These are phyloP conservation scores for Dynastes tityus DNA, from an alignment of 2,888 invertebrate species.

Conservation along the genomic window DNA sequence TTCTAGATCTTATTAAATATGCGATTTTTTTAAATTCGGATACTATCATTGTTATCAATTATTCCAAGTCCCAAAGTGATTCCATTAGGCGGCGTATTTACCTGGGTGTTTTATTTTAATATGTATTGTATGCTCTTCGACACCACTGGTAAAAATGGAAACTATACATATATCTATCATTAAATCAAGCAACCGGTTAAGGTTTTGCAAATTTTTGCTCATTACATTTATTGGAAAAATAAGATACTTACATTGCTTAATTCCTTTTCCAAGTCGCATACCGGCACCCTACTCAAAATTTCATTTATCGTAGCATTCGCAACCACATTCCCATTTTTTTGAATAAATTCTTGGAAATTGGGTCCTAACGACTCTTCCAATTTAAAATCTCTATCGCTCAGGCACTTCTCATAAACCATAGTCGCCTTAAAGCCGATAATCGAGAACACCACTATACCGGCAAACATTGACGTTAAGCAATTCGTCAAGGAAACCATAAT, in stretches of 20 bases:
- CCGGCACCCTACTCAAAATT: slow-evolving; percentile 76
- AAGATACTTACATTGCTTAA: slow-evolving; percentile 84
- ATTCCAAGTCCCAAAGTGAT: too few species aligned
- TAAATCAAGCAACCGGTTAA: too few species aligned
- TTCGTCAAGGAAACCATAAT: slow-evolving; percentile 94
- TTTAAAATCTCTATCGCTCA: slow-evolving; percentile 77
- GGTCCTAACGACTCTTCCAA: slow-evolving; percentile 74
- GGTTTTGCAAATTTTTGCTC: too few species aligned
- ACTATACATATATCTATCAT: too few species aligned
- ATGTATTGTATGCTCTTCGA: too few species aligned
- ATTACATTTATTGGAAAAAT: too few species aligned
- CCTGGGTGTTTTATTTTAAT: too few species aligned
- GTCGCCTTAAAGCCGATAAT: slow-evolving; percentile 95
- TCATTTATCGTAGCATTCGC: slow-evolving; percentile 73
- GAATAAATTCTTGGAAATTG: slow-evolving; percentile 69
- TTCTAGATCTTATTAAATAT: too few species aligned
- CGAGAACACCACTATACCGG: slow-evolving; percentile 96
- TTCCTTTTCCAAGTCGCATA: slow-evolving; percentile 89
- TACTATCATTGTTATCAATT: too few species aligned
- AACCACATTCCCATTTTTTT: slow-evolving; percentile 75
- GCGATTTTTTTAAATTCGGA: too few species aligned
- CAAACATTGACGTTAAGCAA: slow-evolving; percentile 96
- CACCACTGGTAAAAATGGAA: too few species aligned
- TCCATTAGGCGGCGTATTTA: too few species aligned
- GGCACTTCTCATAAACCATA: slow-evolving; percentile 85